These are phyloP conservation scores for Willisornis vidua DNA, from an alignment of 2,113 vertebrate species.

Conservation along the genomic window DNA sequence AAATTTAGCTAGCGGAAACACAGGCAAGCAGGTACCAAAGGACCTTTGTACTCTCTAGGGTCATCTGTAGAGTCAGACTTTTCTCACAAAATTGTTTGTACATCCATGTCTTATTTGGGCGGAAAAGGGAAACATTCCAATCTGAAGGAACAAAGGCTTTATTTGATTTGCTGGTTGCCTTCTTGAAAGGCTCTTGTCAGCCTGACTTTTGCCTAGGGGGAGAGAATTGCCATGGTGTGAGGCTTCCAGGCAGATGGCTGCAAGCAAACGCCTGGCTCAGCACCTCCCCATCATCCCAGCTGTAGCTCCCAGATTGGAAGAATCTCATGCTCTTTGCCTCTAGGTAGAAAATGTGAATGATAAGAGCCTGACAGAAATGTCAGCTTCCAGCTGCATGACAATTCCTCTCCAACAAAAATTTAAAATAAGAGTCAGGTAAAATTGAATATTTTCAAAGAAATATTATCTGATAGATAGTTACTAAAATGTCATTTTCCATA, in stretches of 20 bases:
- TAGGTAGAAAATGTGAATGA: constrained; percentile 49
- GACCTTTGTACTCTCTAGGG: constrained; percentile 40
- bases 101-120: constrained; percentile 51
- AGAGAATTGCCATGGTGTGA: constrained; percentile 46
- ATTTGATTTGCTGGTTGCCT: constrained; percentile 51
- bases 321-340: constrained; percentile 57
- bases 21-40: constrained; percentile 38
- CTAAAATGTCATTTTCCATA: constrained; percentile 3
- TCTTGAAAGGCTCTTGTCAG: constrained; percentile 67
- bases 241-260: constrained; percentile 65
- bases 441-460: constrained; percentile 15
- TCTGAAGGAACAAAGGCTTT: constrained; percentile 61
- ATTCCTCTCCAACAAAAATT: constrained; percentile 33
- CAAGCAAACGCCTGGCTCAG: constrained; percentile 39
- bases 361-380: constrained; percentile 63
- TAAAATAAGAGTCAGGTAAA: constrained; percentile 56
- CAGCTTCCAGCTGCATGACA: constrained; percentile 43
- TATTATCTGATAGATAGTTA: constrained; percentile 22
- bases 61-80: constrained; percentile 42
- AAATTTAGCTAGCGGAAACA: constrained; percentile 10
- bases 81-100: constrained; percentile 68
- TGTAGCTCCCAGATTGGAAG: constrained; percentile 61
- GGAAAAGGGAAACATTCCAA: constrained; percentile 64
- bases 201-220: constrained; percentile 46
- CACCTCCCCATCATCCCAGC: constrained; percentile 24